Conservation (phyloP, 2,113 vertebrate species). For the Eudyptes chrysolophus region DNA sequence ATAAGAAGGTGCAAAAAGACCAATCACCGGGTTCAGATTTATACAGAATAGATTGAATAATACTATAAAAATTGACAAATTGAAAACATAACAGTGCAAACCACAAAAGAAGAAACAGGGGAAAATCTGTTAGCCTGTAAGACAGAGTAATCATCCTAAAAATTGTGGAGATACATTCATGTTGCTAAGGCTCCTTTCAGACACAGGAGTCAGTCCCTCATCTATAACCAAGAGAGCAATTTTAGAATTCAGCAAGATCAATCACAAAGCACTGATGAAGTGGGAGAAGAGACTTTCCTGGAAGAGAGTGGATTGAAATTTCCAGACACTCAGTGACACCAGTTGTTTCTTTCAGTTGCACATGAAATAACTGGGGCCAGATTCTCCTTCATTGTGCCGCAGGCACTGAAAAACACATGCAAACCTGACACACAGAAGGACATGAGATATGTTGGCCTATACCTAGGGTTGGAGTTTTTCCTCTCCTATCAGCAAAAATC, state of each 20-base stretch:
- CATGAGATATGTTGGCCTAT: not conserved
- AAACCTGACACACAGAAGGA: not conserved
- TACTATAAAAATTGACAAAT: not conserved
- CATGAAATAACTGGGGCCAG: not conserved
- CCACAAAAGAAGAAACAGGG: not conserved
- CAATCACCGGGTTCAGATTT: not conserved
- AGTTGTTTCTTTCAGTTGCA: not conserved
- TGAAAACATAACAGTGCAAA: not conserved
- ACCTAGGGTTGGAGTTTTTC: not conserved
- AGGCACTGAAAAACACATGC: not conserved
- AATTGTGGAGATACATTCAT: not conserved
- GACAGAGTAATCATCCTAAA: not conserved
- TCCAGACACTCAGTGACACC: not conserved
- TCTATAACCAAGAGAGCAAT: not conserved
- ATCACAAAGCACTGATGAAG: not conserved
- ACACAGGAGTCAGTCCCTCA: not conserved
- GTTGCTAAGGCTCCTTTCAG: not conserved
- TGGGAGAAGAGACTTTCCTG: not conserved
- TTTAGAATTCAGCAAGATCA: not conserved
- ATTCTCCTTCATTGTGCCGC: not conserved
- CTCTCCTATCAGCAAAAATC: not conserved
- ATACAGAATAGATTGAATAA: not conserved
- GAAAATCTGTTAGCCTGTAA: not conserved
- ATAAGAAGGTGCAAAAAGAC: not conserved
- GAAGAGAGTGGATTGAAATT: not conserved